Base-by-base conservation (phyloP, 2,888 invertebrate genomes). In the Busseola fusca region DNA sequence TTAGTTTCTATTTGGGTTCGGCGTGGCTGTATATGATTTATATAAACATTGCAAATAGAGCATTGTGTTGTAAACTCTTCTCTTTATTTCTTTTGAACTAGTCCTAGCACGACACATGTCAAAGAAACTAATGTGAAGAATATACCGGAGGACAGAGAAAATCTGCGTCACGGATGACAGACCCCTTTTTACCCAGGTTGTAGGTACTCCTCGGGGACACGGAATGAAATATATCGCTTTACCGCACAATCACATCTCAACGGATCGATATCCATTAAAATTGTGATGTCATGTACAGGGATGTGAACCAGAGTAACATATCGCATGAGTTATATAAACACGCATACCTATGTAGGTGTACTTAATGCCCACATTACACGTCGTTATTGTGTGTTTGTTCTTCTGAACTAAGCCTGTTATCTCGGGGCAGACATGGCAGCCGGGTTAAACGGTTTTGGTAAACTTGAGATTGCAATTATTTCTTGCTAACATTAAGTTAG, bases 391-490 rank as follows among this genome's bases (percentile, higher is more conserved):
- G 70, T 76, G 77, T 67, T 72, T 71, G 77, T 73, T 75, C 74
- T 73, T 75, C 74, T 64, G 76, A 82, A 83, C 78, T 85, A 69
- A 75, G 69, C 69, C 71, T 72, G 69, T 74, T 83, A 76, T 84
- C 76, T 79, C 64, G 69, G 54, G 66, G 65, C 72, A 80, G 68
- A 77, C 69, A 81, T 78, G 79, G 80, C 79, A 81, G 78, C 78
- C 69, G 76, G 78, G 76, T 78, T 84, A 88, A 88, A 88, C 81
- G 74, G 86, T 86, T 87, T 88, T 82, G 76, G 85, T 84, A 84
- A 89, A 88, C 87, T 89, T 82, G 87, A 86, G 86, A 87, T 88
- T 84, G 87, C 84, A 87, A 90, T 90, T 89, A 90, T 88, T 87
- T 87, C 83, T 83, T 80, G 83, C 80, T 81, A 83, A 83, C 86